Percentiles rank a stretch among this genome's conserved stretches.
Conservation (phyloP, 2,888 invertebrate genomes). For the Patella ulyssiponensis region DNA sequence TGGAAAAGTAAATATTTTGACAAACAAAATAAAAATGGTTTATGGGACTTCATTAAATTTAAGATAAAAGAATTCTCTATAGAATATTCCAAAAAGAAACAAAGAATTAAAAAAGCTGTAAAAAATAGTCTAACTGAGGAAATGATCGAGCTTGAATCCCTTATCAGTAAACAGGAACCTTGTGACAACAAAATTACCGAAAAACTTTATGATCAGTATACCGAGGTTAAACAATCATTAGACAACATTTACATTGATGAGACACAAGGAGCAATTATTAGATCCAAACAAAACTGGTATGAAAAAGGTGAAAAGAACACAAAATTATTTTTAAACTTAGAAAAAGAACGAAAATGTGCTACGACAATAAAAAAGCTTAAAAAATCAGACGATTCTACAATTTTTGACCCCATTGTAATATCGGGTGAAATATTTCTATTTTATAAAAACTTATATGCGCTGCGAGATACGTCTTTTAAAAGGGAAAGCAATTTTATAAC, state of each 20-base stretch:
- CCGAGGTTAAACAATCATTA: slow-evolving; percentile 1
- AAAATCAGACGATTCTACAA: neutral
- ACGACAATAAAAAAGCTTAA: neutral
- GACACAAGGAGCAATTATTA: neutral
- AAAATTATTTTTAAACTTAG: neutral
- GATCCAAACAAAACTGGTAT: neutral
- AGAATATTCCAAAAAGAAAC: too few species aligned
- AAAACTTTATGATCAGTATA: neutral
- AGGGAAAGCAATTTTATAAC: neutral
- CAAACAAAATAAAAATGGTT: slow-evolving; percentile 1
- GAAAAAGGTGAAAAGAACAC: neutral
- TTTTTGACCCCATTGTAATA: neutral
- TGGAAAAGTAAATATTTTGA: neutral
- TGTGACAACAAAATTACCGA: neutral
- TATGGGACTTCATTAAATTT: neutral
- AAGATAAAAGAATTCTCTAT: neutral
- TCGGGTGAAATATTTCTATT: neutral
- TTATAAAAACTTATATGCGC: slow-evolving; percentile 4
- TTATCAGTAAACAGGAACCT: neutral
- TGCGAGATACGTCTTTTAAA: neutral
- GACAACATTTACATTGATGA: neutral
- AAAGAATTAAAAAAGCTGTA: too few species aligned
- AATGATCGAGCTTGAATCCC: neutral
- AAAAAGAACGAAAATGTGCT: neutral
- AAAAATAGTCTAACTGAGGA: neutral